phyloP scores from a whole-genome alignment of 2,113 vertebrate species.

The Eudyptes chrysolophus region DNA sequence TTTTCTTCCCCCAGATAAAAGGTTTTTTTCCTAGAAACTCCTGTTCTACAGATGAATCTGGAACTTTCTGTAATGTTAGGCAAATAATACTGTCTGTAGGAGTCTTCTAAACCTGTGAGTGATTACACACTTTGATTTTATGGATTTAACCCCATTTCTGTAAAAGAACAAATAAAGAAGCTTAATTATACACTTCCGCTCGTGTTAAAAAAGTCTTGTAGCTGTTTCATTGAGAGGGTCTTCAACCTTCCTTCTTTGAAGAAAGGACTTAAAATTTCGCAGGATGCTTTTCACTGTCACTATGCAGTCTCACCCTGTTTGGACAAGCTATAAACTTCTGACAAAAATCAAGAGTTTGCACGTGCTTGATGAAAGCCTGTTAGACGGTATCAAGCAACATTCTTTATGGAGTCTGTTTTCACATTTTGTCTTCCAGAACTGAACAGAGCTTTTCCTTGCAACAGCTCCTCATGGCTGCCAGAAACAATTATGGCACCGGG shows the following conservation, averaged over 20 bases:
- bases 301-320: background rate
- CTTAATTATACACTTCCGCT: background rate
- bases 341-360: conserved; percentile 34
- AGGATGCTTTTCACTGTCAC: background rate
- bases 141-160: background rate
- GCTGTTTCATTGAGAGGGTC: background rate
- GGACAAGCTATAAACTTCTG: background rate
- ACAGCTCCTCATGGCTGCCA: conserved; percentile 45
- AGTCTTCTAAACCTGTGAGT: background rate
- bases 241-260: background rate
- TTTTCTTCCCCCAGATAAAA: background rate
- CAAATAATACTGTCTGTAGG: background rate
- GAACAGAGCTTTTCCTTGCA: conserved; percentile 56
- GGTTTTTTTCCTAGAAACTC: background rate
- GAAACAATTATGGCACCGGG: conserved; percentile 56
- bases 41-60: background rate
- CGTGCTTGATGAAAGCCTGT: background rate
- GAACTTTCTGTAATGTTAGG: background rate
- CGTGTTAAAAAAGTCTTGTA: background rate
- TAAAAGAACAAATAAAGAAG: background rate
- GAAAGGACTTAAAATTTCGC: background rate
- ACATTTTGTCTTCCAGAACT: conserved; percentile 34
- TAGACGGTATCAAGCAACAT: conserved; percentile 7
- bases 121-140: background rate
- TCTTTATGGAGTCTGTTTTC: conserved; percentile 10